A percentile compares a stretch with the other conserved stretches of the same genome.
phyloP scores from a whole-genome alignment of 2,113 vertebrate genomes.

The Phylloscopus whistleri region DNA sequence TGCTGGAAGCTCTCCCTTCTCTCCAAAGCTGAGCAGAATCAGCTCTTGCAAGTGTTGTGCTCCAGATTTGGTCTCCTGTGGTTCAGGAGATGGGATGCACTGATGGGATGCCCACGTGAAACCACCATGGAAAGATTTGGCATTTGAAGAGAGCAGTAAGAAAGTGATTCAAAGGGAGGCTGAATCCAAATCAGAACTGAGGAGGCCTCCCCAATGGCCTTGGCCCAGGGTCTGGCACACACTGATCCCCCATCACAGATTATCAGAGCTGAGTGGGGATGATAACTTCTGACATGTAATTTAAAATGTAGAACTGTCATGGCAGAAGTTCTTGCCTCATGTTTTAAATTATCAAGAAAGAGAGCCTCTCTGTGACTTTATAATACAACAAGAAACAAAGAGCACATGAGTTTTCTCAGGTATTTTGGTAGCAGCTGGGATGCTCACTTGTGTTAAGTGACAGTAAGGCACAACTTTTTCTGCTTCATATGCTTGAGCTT shows the following conservation, averaged over 20 bases:
- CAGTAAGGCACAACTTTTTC: not conserved
- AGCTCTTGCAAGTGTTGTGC: rapidly evolving
- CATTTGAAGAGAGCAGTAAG: not conserved
- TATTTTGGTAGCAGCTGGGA: not conserved
- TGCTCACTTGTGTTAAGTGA: not conserved
- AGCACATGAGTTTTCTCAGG: not conserved
- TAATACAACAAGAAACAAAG: not conserved
- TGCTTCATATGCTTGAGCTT: not conserved
- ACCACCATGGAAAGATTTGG: not conserved
- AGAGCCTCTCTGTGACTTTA: not conserved
- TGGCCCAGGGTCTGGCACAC: not conserved
- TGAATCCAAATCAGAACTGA: not conserved
- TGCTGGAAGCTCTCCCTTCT: not conserved
- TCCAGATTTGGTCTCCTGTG: not conserved
- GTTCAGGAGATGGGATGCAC: not conserved
- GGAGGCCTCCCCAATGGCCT: not conserved
- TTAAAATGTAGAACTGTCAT: not conserved
- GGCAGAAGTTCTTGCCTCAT: not conserved
- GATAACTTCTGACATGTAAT: not conserved
- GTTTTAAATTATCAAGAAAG: not conserved
- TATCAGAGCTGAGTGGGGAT: not conserved
- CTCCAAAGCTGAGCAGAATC: not conserved
- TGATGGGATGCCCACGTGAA: not conserved
- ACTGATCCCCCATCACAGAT: not conserved
- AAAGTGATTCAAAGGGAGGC: not conserved